A percentile compares a stretch with the other conserved stretches of the same genome.
Conservation (phyloP, 2,113 vertebrate genomes). For the Burhinus bistriatus region DNA sequence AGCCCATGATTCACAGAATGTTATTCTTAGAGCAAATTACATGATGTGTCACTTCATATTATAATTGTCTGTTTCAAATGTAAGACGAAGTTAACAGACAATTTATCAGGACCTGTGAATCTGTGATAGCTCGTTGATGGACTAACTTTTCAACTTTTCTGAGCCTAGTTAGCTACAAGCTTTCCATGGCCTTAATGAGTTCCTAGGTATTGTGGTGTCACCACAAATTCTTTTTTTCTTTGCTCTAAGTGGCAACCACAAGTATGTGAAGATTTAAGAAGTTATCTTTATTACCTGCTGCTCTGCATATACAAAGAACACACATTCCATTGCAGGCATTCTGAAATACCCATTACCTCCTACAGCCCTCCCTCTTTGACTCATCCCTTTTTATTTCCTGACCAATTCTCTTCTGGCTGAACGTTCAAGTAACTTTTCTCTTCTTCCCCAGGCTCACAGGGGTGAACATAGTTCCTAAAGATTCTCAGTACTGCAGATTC, state of each 20-base stretch:
- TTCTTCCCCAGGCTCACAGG: neutral
- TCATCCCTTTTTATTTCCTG: neutral
- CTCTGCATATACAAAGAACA: neutral
- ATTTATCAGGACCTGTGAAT: neutral
- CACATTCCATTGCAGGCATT: neutral
- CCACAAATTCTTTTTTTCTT: neutral
- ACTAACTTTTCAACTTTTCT: neutral
- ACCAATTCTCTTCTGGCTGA: neutral
- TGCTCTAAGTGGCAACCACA: neutral
- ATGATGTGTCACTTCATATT: neutral
- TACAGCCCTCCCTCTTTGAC: neutral
- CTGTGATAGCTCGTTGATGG: neutral
- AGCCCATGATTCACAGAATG: neutral
- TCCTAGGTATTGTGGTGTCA: fast-evolving
- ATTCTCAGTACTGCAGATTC: neutral
- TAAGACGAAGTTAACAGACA: neutral
- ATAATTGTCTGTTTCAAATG: neutral
- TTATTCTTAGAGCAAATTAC: neutral
- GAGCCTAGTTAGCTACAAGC: neutral
- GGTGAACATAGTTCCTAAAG: neutral
- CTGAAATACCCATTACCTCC: neutral
- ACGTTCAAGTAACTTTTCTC: neutral
- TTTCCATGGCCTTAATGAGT: neutral
- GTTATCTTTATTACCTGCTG: neutral
- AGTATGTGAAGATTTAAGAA: neutral